Base-by-base conservation (phyloP, 1,140 invertebrate species). In the Drosophila nasuta region DNA sequence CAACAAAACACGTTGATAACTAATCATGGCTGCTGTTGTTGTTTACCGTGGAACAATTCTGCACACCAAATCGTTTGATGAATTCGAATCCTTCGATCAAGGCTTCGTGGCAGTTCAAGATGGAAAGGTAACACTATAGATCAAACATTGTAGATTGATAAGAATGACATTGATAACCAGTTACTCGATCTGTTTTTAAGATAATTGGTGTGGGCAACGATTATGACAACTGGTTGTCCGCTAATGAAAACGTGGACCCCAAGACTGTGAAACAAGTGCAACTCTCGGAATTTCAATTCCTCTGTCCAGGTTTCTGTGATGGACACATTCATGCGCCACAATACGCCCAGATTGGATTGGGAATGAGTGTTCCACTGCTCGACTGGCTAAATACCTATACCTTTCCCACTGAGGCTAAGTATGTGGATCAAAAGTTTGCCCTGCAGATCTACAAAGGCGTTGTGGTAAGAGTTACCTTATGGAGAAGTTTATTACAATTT, bases 301-400 rank as follows among this genome's bases (percentile, higher is more conserved):
- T 98, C 4, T 95, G 97, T 78, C 97, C 97, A 3, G 98, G 98
- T 3, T 95, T 98, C 69, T 94, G 98, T 3, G 98, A 98, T 91
- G 96, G 96, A 10, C 98, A 98, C 81, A 96, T 97, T 49, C 98
- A 98, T 94, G 97, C 97, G 0, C 96, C 97, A 1, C 98, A 98
- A 93, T 96, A 96, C 80, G 96, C 96, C 1, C 98, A 98, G 92
- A 93, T 95, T 70, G 97, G 97, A 5, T 83, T 97, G 8, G 97
- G 96, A 0, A 94, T 97, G 64, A 97, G 98, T 87, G 94, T 95
- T 75, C 94, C 95, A 0, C 93, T 98, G 8, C 92, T 98, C 1
- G 95, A 97, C 62, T 98, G 97, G 97, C 93, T 98, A 0, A 93
- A 96, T 38, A 95, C 93, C n/a, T 98, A 98, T 81, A 98, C 97